Evolutionary conservation across 2,888 invertebrate species (phyloP), one percentile per base, ranked within the genome.

Genomic region (Drosophila macrospina): DNA sequence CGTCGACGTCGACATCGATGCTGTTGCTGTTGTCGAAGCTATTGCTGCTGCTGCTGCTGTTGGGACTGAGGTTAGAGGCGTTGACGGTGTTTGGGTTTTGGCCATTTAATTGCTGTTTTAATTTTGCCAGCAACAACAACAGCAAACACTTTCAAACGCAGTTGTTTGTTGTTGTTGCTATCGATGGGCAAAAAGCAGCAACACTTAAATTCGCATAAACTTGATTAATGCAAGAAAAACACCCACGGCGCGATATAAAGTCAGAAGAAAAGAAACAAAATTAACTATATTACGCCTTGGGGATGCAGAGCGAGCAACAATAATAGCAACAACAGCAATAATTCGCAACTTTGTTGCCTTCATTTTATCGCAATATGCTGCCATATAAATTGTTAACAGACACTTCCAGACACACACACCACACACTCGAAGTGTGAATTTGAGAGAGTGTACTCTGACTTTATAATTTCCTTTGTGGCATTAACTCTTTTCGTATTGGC

Each of bases 21-120:
- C 13, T 30, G 39, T 5, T 28, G 36, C 1, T 2, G 26, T 8
- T 6, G 26, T 20, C 11, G 32, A 4, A 3, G 48, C 5, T 20
- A 20, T 20, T n/a, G 13, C 6, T n/a, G 30, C 42, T 42, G 26
- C 37, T 10, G 42, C 34, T n/a, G 45, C 37, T 11, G 15, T 1
- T 11, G 20, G 5, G 4, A 36, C 28, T 15, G 47, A 48, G 26
- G 24, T 6, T n/a, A 50, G 64, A 44, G 56, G 61, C 67, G 62
- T 42, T 42, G 59, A 37, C 50, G 59, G 64, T 67, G 71, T 66
- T 87, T 88, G 83, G 74, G 86, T 88, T 84, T 88, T 80, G 86
- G 83, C 80, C 83, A 86, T 86, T 88, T 84, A 80, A 86, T 86
- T 84, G 86, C 83, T 86, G 83, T 88, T 88, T 88, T 88, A 78